phyloP scores from a whole-genome alignment of 2,797 vertebrate species.

The Crocodylus rhombifer region DNA sequence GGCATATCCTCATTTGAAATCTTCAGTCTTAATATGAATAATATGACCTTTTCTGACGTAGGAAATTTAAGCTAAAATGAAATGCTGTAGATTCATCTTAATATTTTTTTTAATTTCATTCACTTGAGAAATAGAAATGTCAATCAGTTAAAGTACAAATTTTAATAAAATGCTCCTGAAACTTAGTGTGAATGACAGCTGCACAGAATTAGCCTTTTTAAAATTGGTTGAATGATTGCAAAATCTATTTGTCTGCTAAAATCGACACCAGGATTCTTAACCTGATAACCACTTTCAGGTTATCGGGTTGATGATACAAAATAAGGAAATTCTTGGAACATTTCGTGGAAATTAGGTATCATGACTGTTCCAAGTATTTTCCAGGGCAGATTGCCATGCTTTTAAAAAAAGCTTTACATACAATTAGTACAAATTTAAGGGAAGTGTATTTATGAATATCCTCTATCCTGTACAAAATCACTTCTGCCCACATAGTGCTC shows the following conservation, averaged over 20 bases:
- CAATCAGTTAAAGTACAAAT: constrained; percentile 5
- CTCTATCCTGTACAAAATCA: neutral
- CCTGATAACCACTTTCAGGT: neutral
- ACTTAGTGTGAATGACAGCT: neutral
- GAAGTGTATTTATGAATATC: neutral
- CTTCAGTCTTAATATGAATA: neutral
- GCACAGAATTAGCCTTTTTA: neutral
- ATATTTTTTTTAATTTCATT: constrained; percentile 8
- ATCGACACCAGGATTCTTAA: neutral
- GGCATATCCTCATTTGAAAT: neutral
- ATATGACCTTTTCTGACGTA: neutral
- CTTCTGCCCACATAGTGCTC: neutral
- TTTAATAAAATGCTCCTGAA: constrained; percentile 16
- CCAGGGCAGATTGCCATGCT: neutral
- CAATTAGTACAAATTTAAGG: neutral
- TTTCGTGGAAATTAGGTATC: neutral
- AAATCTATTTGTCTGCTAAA: constrained; percentile 14
- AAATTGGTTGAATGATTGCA: neutral
- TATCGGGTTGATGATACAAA: neutral
- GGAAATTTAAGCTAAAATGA: neutral
- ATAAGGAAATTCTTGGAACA: neutral
- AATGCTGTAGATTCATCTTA: constrained; percentile 4
- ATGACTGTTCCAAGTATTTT: neutral
- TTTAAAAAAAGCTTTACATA: neutral
- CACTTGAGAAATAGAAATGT: neutral